Conservation (phyloP, 2,888 invertebrate genomes). For the Bombylius discolor region DNA sequence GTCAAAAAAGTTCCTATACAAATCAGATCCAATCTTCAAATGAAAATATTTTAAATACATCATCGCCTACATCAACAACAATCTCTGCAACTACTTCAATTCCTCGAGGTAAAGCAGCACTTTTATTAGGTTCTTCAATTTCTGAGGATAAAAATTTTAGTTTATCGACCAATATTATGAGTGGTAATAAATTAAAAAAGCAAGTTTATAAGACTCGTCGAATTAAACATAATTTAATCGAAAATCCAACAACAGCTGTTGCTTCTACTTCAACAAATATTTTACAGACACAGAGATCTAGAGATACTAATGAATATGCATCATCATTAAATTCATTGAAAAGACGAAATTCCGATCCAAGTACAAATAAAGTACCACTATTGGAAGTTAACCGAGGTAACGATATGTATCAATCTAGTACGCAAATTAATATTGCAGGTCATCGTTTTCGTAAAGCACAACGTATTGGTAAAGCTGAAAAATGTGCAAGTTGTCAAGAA, state of each 20-base stretch:
- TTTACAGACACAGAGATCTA: constrained; percentile 4
- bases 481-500: constrained; percentile 67
- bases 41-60: constrained; percentile 7
- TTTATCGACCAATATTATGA: neutral
- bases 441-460: constrained; percentile 66
- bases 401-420: constrained; percentile 26
- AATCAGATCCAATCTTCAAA: constrained; percentile 13
- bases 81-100: constrained; percentile 2
- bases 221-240: constrained; percentile 21
- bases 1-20: constrained; percentile 16
- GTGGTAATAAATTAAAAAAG: constrained; percentile 13
- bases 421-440: constrained; percentile 53
- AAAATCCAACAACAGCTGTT: constrained; percentile 11
- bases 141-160: constrained; percentile 16
- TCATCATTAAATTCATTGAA: constrained; percentile 32
- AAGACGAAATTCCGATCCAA: constrained; percentile 61
- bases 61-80: constrained; percentile 1
- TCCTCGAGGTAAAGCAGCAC: constrained; percentile 21
- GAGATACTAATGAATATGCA: constrained; percentile 5
- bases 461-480: constrained; percentile 65
- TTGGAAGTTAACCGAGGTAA: constrained; percentile 36
- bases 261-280: neutral
- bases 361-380: constrained; percentile 41
- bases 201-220: constrained; percentile 14
- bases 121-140: constrained; percentile 19